phyloP scores from a whole-genome alignment of 1,140 invertebrate genomes.

The Cyclina sinensis region DNA sequence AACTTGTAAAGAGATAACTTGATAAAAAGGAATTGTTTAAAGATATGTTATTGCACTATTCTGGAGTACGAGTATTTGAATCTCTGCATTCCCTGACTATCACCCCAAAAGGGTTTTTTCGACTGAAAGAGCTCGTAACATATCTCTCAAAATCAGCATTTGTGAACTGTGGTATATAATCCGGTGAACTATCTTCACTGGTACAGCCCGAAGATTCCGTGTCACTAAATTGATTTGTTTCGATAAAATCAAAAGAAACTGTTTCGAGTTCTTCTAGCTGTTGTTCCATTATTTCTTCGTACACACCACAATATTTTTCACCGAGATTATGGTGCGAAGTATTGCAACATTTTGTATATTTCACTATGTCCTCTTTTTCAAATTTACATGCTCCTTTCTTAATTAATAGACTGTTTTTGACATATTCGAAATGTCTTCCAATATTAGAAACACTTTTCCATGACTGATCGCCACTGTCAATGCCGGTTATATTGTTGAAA shows the following conservation, averaged over 20 bases:
- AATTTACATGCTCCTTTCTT: conserved; percentile 1
- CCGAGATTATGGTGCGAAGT: conserved; percentile 12
- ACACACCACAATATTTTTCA: conserved; percentile 61
- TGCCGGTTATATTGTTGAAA: background rate
- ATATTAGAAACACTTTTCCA: conserved; percentile 22
- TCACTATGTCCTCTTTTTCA: conserved; percentile 1
- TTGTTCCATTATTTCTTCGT: conserved; percentile 65
- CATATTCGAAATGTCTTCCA: background rate
- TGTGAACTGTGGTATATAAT: too few species aligned
- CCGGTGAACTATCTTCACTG: too few species aligned
- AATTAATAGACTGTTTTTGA: background rate
- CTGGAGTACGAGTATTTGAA: too few species aligned
- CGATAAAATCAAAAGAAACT: background rate
- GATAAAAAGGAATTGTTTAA: too few species aligned
- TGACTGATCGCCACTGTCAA: conserved; percentile 23
- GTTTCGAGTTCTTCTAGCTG: conserved; percentile 61
- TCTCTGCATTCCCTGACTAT: too few species aligned
- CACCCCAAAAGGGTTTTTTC: too few species aligned
- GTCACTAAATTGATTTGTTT: conserved; percentile 18
- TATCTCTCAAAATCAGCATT: too few species aligned
- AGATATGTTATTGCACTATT: too few species aligned
- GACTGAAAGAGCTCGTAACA: too few species aligned
- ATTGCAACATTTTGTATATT: conserved; percentile 25
- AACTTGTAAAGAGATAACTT: too few species aligned
- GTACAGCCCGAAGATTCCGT: background rate